A percentile compares a stretch with the other conserved stretches of the same genome.
These are phyloP conservation scores for Anguilla rostrata DNA, from an alignment of 2,113 vertebrate genomes.

Conservation along the genomic window DNA sequence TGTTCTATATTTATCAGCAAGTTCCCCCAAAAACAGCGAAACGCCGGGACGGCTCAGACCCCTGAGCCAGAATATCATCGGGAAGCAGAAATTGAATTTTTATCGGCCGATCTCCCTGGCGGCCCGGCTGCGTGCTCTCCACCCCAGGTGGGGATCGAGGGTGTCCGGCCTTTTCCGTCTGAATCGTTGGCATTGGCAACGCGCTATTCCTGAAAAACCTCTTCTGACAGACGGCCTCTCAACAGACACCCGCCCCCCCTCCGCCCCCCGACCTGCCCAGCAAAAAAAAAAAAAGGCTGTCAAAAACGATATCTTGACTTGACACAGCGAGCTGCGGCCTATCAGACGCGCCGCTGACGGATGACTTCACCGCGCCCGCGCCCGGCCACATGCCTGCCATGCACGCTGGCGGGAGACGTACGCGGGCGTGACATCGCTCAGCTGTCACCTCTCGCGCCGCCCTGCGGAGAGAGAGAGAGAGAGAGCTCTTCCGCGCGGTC, in stretches of 20 bases:
- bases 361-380: background rate
- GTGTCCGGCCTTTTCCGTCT: background rate
- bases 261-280: background rate
- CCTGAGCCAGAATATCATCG: background rate
- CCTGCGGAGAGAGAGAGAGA: background rate
- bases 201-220: background rate
- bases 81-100: background rate
- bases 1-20: background rate
- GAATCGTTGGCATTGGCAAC: background rate
- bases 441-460: background rate
- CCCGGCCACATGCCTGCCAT: background rate
- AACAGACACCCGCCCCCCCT: background rate
- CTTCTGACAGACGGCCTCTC: background rate
- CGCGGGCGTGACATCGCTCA: background rate
- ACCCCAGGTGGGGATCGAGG: background rate
- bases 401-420: background rate
- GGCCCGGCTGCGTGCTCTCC: background rate
- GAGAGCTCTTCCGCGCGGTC: background rate
- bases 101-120: background rate
- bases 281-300: background rate
- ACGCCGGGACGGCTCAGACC: background rate
- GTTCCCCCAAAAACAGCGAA: background rate
- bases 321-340: background rate
- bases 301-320: background rate
- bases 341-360: conserved; percentile 15